These are phyloP conservation scores for Sebastes iracundus DNA, from an alignment of 2,797 vertebrate genomes.

Conservation along the genomic window DNA sequence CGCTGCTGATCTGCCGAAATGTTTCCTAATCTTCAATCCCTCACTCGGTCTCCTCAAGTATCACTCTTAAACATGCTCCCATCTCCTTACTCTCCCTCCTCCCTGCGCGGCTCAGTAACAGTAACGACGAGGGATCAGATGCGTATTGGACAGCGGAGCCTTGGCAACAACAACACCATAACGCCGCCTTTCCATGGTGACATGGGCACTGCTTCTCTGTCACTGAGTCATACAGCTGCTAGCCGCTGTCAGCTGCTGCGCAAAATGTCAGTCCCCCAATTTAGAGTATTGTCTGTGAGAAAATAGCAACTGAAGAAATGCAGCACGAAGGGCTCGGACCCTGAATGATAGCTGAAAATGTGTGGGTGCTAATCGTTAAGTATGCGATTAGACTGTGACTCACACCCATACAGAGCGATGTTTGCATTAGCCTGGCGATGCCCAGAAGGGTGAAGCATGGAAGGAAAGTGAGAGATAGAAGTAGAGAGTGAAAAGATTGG, in stretches of 20 bases:
- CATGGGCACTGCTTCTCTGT: constrained; percentile 62
- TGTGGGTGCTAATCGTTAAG: constrained; percentile 47
- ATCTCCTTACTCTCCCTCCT: constrained; percentile 16
- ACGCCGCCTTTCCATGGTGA: constrained; percentile 55
- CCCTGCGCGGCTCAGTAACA: neutral
- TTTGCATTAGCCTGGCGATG: constrained; percentile 49
- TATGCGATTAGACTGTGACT: constrained; percentile 62
- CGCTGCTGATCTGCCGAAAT: constrained; percentile 30
- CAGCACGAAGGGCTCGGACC: constrained; percentile 6
- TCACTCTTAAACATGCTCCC: neutral
- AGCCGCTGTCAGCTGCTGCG: constrained; percentile 59
- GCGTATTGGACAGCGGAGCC: constrained; percentile 57
- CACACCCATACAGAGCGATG: constrained; percentile 30
- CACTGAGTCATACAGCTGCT: constrained; percentile 78
- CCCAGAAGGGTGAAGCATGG: constrained; percentile 26
- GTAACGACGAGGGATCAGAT: constrained; percentile 38
- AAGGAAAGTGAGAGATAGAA: constrained; percentile 12
- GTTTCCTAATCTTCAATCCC: constrained; percentile 13
- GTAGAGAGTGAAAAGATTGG: constrained; percentile 16
- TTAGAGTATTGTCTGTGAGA: constrained; percentile 48
- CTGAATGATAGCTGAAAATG: constrained; percentile 29
- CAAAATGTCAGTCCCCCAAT: constrained; percentile 66
- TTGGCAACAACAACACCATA: constrained; percentile 67
- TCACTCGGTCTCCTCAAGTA: neutral
- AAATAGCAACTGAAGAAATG: constrained; percentile 51